Evolutionary conservation across 2,113 vertebrate species (phyloP).

Genomic region (Perca fluviatilis): DNA sequence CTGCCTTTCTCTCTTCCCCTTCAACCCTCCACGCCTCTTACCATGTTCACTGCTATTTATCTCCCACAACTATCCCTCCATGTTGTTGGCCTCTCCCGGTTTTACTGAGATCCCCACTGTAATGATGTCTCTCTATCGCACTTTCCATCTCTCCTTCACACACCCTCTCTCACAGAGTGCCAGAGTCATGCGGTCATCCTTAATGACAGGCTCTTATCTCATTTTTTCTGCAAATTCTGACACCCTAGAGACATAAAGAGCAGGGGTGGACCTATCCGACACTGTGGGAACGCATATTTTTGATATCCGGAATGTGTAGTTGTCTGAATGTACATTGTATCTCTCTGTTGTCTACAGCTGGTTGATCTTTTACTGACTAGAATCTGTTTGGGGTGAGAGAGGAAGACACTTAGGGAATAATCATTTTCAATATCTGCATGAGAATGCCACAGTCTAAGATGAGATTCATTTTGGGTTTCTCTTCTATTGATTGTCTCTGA

Average conservation of each 20-base stretch:
- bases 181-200: slow-evolving; percentile 37
- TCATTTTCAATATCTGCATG: slow-evolving; percentile 68
- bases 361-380: slow-evolving; percentile 31
- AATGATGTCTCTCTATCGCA: slow-evolving; percentile 45
- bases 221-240: slow-evolving; percentile 32
- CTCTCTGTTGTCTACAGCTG: slow-evolving; percentile 36
- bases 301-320: slow-evolving; percentile 21
- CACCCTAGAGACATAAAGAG: slow-evolving; percentile 28
- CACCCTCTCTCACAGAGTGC: slow-evolving; percentile 22
- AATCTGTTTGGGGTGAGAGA: slow-evolving; percentile 49
- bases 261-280: background rate
- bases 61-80: slow-evolving; percentile 15
- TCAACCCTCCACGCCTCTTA: background rate
- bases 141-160: slow-evolving; percentile 41
- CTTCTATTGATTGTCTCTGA: slow-evolving; percentile 59
- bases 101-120: slow-evolving; percentile 41
- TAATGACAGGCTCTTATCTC: slow-evolving; percentile 39
- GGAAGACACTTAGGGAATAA: slow-evolving; percentile 46
- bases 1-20: slow-evolving; percentile 1
- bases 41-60: slow-evolving; percentile 33
- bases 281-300: slow-evolving; percentile 22
- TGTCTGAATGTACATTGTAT: slow-evolving; percentile 40
- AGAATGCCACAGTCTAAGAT: slow-evolving; percentile 48
- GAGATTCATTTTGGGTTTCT: slow-evolving; percentile 55
- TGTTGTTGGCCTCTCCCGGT: slow-evolving; percentile 39